Evolutionary conservation across 2,113 vertebrate genomes (phyloP), one percentile per base, ranked within the genome.

Genomic region (Ciconia stormi): DNA sequence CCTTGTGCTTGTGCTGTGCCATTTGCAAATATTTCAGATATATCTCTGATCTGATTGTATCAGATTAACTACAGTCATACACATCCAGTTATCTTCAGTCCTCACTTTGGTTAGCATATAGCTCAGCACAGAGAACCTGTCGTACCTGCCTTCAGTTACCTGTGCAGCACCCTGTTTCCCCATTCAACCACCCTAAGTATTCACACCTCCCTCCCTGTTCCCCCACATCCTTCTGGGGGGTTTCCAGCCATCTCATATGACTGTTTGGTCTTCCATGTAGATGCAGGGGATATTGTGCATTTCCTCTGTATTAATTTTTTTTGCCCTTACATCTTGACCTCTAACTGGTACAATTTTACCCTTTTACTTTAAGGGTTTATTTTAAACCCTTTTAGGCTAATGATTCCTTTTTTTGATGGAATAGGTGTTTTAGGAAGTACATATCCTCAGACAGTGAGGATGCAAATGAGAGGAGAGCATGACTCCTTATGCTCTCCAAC

Each of bases 11-110:
- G 34, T 90, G 84, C 77, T 92, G 16, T 96, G 93, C 91, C 70
- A 89, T 90, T 94, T 97, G 81, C 80, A 97, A 93, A 95, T 59
- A 32, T n/a, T 80, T 85, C 34, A 67, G 83, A 11, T 47, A 9
- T 29, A 13, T 71, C 52, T 87, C 71, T 55, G 59, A 66, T 72
- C 58, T 74, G 87, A 83, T 47, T 30, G 65, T 69, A 50, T 58
- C 74, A 46, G 73, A 72, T 56, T 27, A 20, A 77, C 30, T 69
- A 5, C 29, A 42, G 65, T n/a, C 42, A 16, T 10, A 65, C 36
- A 13, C 52, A 36, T 46, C 5, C 65, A 82, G 25, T 82, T 61
- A 7, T 18, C 73, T 73, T 40, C n/a, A 29, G 15, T 53, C 11
- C 53, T 71, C 29, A 5, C 72, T 42, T 3, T 38, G 85, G 13